Conservation (phyloP, 1,140 invertebrate genomes). For the Philotrypesis tridentata region DNA sequence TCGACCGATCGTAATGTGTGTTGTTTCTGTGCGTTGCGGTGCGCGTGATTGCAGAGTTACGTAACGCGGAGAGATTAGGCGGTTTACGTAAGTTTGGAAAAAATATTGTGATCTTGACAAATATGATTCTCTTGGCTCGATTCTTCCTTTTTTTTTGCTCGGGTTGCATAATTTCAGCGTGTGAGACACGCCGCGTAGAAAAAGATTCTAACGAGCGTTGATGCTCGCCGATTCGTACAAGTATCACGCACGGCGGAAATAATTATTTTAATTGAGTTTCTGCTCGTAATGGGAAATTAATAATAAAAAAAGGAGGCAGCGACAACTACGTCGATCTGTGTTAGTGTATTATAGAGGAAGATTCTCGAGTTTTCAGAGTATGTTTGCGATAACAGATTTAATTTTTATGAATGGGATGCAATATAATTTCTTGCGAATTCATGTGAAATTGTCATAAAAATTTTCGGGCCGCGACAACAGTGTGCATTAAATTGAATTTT, state of each 20-base stretch:
- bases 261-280: slow-evolving; percentile 11
- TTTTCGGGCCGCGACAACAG: no score
- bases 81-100: background rate
- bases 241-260: slow-evolving; percentile 1
- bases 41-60: background rate
- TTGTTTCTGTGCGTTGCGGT: background rate
- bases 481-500: no score
- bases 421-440: no score
- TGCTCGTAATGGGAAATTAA: background rate
- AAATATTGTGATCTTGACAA: slow-evolving; percentile 3
- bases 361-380: background rate
- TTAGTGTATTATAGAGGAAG: background rate
- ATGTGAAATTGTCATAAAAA: no score
- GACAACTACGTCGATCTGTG: background rate
- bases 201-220: slow-evolving; percentile 1
- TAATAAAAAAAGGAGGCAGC: background rate
- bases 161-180: background rate
- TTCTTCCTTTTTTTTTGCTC: slow-evolving; percentile 9
- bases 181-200: background rate
- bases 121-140: background rate
- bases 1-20: background rate
- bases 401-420: no score
- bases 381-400: no score
- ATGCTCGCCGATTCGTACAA: slow-evolving; percentile 7
- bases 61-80: background rate